Evolutionary conservation across 1,140 invertebrate species (phyloP), one percentile per base, ranked within the genome.

Genomic region (Drosophila subpulchrella): DNA sequence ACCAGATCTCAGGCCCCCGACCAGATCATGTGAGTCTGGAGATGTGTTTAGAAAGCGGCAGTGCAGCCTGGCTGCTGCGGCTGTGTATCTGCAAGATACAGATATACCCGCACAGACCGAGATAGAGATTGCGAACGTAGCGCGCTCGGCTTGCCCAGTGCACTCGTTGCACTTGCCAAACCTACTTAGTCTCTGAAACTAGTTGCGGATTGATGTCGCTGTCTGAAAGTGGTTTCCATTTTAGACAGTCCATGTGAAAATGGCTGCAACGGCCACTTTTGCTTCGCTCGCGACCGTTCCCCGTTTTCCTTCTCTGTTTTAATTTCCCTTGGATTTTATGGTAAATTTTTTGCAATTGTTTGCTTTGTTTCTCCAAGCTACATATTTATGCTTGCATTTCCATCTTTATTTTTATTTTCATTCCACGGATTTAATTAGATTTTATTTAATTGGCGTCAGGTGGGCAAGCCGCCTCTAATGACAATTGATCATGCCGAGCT

Each of bases 11-110:
- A 50, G 38, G 20, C 48, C 65, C 44, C 46, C 63, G n/a, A 42
- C 41, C 36, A 24, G 30, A 73, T 36, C 30, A 30, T 42, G 44
- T 71, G 68, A 58, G 42, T 62, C 39, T 57, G 55, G 59, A 53
- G 34, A 11, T 72, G 74, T 55, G 79, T 83, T 89, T 88, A 88
- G 83, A 88, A 88, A 88, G 83, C 83, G 83, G 79, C 48, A 57
- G 44, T 60, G 48, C 41, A 53, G 48, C 55, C 61, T 32, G 48
- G 24, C n/a, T 39, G 34, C 34, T 39, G 36, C 12, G 3, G 36
- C 13, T 27, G 13, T 56, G 56, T 76, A 76, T 77, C 75, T 76
- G 65, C 51, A 44, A 75, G 73, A 75, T 75, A 65, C 74, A 59
- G 41, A 67, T 75, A 56, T 24, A 17, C 51, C 11, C 15, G 10